Evolutionary conservation across 2,888 invertebrate species (phyloP).

Genomic region (Melangyna quadrimaculata): DNA sequence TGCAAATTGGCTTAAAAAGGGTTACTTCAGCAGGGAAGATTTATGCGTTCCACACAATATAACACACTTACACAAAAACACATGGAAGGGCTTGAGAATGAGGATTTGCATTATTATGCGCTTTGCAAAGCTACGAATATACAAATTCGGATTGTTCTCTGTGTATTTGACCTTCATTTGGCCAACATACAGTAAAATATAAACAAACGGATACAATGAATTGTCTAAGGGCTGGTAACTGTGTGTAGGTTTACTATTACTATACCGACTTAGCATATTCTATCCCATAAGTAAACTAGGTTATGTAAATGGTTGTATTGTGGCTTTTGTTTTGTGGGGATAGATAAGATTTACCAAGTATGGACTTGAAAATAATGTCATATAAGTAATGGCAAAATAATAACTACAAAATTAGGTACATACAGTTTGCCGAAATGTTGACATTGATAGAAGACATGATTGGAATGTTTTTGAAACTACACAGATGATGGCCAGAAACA

Average conservation of each 20-base stretch:
- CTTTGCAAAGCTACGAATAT: neutral
- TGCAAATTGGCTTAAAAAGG: conserved; percentile 52
- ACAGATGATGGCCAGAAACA: too few relatives aligned
- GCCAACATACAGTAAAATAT: neutral
- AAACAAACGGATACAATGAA: neutral
- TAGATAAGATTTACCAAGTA: neutral
- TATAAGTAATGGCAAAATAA: neutral
- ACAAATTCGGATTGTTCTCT: neutral
- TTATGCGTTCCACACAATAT: conserved; percentile 40
- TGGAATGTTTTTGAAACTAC: too few relatives aligned
- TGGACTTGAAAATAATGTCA: neutral
- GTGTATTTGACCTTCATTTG: neutral
- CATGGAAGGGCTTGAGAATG: neutral
- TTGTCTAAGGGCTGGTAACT: neutral
- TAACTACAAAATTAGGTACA: neutral
- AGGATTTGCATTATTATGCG: conserved; percentile 24
- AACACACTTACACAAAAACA: neutral
- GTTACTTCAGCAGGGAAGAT: conserved; percentile 15
- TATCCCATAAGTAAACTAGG: neutral
- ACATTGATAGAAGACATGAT: too few relatives aligned
- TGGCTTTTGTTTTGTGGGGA: neutral
- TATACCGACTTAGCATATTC: neutral
- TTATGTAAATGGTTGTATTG: neutral
- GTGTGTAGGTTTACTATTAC: neutral
- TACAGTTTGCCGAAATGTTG: too few relatives aligned